phyloP scores from a whole-genome alignment of 2,888 invertebrate genomes.

The Euphydryas editha region DNA sequence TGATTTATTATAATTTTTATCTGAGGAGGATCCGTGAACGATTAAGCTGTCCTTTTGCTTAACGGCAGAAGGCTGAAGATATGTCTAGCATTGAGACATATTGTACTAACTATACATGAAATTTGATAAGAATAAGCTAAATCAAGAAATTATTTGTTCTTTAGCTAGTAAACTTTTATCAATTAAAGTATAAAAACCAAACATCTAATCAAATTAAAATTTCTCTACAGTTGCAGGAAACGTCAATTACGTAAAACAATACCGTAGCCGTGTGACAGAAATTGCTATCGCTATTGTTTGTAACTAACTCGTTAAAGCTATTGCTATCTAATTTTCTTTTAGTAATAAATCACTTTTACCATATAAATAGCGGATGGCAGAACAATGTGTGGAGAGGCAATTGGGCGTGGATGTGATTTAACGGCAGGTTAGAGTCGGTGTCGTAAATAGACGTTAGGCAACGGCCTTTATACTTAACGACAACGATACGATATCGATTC shows the following conservation, averaged over 20 bases:
- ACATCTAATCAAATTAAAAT: neutral
- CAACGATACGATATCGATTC: neutral
- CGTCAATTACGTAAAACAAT: slow-evolving; percentile 17
- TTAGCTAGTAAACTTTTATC: neutral
- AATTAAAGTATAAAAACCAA: neutral
- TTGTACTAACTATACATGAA: too few species aligned
- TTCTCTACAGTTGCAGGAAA: slow-evolving; percentile 13
- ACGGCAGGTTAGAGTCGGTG: slow-evolving; percentile 54
- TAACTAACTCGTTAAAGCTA: slow-evolving; percentile 20
- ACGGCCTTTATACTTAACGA: neutral
- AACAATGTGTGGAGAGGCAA: slow-evolving; percentile 27
- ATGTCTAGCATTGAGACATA: too few species aligned
- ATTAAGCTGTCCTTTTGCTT: too few species aligned
- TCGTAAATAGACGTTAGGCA: slow-evolving; percentile 1
- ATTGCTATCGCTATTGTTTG: slow-evolving; percentile 29
- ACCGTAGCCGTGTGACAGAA: slow-evolving; percentile 24
- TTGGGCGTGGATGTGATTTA: slow-evolving; percentile 52
- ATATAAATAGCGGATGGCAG: slow-evolving; percentile 6
- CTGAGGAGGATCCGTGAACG: too few species aligned
- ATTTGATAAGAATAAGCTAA: too few species aligned
- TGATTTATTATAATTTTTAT: too few species aligned
- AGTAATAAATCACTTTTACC: slow-evolving; percentile 19
- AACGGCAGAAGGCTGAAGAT: too few species aligned
- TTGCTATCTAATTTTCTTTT: slow-evolving; percentile 17
- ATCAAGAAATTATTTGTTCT: neutral